Evolutionary conservation across 2,888 invertebrate species (phyloP), one percentile per base, ranked within the genome.

Genomic region (Apotomis turbidana): DNA sequence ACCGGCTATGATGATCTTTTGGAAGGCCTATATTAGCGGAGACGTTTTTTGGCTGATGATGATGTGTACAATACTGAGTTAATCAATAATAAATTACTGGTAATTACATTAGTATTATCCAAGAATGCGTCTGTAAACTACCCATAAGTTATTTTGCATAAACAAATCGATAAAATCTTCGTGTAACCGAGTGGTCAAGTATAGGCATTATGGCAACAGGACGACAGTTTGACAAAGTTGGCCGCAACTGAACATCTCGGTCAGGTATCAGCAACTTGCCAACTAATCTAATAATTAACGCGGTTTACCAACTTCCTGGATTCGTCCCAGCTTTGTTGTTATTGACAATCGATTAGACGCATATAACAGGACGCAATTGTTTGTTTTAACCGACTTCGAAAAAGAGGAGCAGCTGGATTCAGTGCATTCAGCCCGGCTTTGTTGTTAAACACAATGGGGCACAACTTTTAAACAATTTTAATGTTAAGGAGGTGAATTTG

Each of bases 281-380:
- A 87, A 88, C 85, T 88, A 88, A 87, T 89, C 86, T 86, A 88
- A 88, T 86, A 88, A 88, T 89, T 87, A 89, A 80, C 79, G 78
- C 78, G 76, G 80, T 79, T 81, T 80, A 79, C 77, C 76, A 76
- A 78, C 78, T 77, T 76, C 77, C 76, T 77, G 75, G 77, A 81
- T 80, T 79, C 76, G 76, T 78, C 76, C 77, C 68, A 61, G 74
- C 75, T 73, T 68, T 79, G 74, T 76, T 79, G 74, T 76, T 79
- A 77, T 76, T 78, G 74, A 77, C 78, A 77, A 76, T 76, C 75
- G 74, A 77, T 76, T 74, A 73, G 58, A 63, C 63, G 62, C 52
- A 63, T 68, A 62, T 68, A 68, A 66, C 64, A 46, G 55, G 49
- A 10, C 64, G 15, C 55, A 55, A 55, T 66, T 66, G 55, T 57